Evolutionary conservation across 2,113 vertebrate genomes (phyloP), one percentile per base, ranked within the genome.

Genomic region (Brachypteracias leptosomus): DNA sequence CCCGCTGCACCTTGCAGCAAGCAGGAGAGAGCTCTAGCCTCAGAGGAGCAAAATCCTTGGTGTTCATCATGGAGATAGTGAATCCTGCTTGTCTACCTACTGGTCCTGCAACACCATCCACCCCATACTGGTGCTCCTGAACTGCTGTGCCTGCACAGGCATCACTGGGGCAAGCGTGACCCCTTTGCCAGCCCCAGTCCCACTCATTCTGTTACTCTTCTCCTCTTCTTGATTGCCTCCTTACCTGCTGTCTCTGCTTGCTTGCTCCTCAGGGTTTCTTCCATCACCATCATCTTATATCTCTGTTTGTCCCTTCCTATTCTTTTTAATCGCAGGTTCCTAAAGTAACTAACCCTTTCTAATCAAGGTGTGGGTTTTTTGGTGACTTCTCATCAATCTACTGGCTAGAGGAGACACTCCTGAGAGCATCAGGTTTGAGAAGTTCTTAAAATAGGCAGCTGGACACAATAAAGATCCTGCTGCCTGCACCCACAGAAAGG

Each of bases 221-320:
- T 66, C 51, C 57, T 35, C 21, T n/a, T 47, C 49, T 58, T 38
- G 20, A 38, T 62, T 13, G 28, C 13, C 57, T 67, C 54, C 54
- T 51, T 51, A 74, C 24, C 13, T 47, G 73, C 31, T 54, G 10
- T 47, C 35, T 67, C 35, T 22, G 44, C 0, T 6, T 49, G 22
- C 3, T 49, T 16, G 12, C 6, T 65, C n/a, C 68, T 71, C 63
- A 17, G 26, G 12, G 14, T 46, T 66, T 54, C 47, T 54, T 13
- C 42, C 9, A 4, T 42, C 28, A 1, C 11, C 35, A 8, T 6
- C 44, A 1, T 13, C 11, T 77, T 18, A 46, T 14, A 0, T 7
- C 38, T 66, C 38, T 78, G 24, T 29, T 16, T 14, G 7, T 29
- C 11, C 16, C 24, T 67, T 65, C n/a, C 29, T 42, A 7, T 3